Base-by-base conservation (phyloP, 2,797 vertebrate genomes). In the Selene dorsalis region DNA sequence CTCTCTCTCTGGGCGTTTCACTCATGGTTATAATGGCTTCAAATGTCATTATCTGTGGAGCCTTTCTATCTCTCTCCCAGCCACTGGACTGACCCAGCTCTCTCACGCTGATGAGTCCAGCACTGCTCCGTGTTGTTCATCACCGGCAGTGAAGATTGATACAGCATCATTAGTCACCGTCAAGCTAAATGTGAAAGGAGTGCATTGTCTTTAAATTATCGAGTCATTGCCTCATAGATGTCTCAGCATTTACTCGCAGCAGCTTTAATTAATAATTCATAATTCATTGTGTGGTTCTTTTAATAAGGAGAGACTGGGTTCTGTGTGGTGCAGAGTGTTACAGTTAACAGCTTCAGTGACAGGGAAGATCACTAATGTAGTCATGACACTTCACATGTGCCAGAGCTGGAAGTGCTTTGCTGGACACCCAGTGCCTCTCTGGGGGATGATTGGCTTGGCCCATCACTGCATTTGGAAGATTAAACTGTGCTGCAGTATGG, bases 401-500 rank as follows among this genome's bases (percentile, higher is more conserved):
- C 56, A 77, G 72, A 69, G 68, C 84, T 84, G 66, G 72, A 86
- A 89, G 71, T 88, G 89, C 87, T 87, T 62, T 79, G 84, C 87
- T 80, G 66, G 75, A 66, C 39, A 16, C 48, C 79, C 67, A 9
- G 72, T 13, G 52, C 48, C 80, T 77, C 75, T 65, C 84, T 76
- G 30, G 84, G 84, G 79, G 70, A 58, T 84, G 88, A 90, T 87
- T 90, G 90, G 84, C 85, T 91, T 80, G 90, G 89, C 84, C 83
- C 84, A 69, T 80, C 65, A 8, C 88, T 89, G 88, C 87, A 88
- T 93, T 92, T 91, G 85, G 87, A 87, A 93, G 91, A 94, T 95
- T 94, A 94, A 90, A 88, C 82, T 69, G 66, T 86, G 73, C 87
- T 88, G 93, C 91, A 92, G 88, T 82, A 90, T 20, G 53, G 77